These are phyloP conservation scores for Rhadinocentrus ornatus DNA, from an alignment of 2,797 vertebrate species.

Conservation along the genomic window DNA sequence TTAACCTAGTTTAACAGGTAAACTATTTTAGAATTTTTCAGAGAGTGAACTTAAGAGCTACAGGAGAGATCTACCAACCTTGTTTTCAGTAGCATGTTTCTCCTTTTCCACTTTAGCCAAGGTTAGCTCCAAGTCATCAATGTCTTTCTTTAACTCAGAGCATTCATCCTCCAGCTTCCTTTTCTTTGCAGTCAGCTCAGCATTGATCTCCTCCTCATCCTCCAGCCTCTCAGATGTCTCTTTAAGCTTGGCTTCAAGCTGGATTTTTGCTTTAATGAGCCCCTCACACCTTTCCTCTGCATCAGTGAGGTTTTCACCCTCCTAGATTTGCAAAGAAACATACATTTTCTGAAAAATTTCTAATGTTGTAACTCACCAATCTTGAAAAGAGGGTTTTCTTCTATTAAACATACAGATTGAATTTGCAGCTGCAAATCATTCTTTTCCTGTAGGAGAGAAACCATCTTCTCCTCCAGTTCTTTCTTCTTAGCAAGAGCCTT, in stretches of 20 bases:
- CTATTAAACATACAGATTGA: constrained; percentile 78
- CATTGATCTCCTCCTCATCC: constrained; percentile 88
- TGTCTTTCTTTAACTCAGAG: constrained; percentile 91
- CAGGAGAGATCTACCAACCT: constrained; percentile 43
- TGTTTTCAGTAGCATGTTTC: constrained; percentile 88
- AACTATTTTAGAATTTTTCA: no score
- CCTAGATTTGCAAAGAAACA: constrained; percentile 37
- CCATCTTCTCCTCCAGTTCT: constrained; percentile 84
- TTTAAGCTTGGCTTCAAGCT: constrained; percentile 85
- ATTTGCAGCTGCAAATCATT: constrained; percentile 88
- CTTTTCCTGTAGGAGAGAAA: constrained; percentile 87
- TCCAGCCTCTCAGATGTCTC: constrained; percentile 60
- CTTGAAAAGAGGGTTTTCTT: no score
- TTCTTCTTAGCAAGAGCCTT: constrained; percentile 89
- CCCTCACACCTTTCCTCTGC: constrained; percentile 91
- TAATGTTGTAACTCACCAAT: no score
- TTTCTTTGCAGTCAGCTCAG: constrained; percentile 87
- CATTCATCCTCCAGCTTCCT: constrained; percentile 90
- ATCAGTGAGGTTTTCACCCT: constrained; percentile 79
- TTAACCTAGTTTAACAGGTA: constrained; percentile 75
- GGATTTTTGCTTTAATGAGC: constrained; percentile 88
- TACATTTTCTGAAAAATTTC: no score
- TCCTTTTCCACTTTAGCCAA: constrained; percentile 92
- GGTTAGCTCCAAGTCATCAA: constrained; percentile 88
- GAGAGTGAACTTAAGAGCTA: no score